phyloP scores from a whole-genome alignment of 1,140 invertebrate species.

The Asbolus verrucosus region DNA sequence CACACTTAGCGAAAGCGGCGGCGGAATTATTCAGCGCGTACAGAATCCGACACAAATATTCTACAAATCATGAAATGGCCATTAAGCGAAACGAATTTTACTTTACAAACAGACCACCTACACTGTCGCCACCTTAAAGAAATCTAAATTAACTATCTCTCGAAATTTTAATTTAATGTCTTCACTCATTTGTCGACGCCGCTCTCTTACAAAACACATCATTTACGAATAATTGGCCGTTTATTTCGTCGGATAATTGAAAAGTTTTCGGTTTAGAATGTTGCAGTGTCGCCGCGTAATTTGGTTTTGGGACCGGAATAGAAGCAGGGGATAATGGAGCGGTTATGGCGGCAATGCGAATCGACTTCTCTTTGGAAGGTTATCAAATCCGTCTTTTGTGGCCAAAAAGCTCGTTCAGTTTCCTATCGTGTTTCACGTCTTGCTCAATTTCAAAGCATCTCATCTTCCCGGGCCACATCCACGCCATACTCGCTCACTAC shows the following conservation, averaged over 20 bases:
- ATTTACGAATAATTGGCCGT: constrained; percentile 7
- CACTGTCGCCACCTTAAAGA: constrained; percentile 50
- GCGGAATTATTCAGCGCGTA: constrained; percentile 15
- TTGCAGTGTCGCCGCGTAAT: no score
- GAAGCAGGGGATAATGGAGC: no score
- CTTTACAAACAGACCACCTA: constrained; percentile 52
- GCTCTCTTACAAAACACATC: constrained; percentile 5
- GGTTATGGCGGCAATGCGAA: no score
- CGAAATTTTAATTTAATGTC: constrained; percentile 47
- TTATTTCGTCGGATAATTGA: neutral
- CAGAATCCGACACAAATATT: constrained; percentile 42
- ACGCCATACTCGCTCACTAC: no score
- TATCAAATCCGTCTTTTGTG: no score
- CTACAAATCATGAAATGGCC: constrained; percentile 50
- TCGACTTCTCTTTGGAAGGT: no score
- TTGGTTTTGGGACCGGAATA: no score
- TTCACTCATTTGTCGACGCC: constrained; percentile 34
- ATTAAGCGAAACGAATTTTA: constrained; percentile 50
- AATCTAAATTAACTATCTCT: constrained; percentile 49
- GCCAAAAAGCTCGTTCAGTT: no score
- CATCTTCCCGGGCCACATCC: no score
- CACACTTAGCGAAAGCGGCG: constrained; percentile 2
- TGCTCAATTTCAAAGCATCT: no score
- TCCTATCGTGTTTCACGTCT: no score
- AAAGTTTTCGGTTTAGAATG: neutral